phyloP scores from a whole-genome alignment of 2,888 invertebrate genomes.

The Mimas tiliae region DNA sequence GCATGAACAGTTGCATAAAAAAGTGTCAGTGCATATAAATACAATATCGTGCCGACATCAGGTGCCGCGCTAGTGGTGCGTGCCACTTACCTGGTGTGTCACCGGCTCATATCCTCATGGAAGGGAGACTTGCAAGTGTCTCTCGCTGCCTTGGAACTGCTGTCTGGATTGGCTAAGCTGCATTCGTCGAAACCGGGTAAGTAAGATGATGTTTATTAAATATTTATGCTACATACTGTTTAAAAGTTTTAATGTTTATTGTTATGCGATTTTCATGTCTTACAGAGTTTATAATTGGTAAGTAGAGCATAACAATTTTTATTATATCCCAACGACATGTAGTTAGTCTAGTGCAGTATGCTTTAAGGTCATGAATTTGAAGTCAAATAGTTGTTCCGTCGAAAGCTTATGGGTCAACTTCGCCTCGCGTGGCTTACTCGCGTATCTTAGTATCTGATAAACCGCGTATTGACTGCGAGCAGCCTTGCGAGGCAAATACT shows the following conservation, averaged over 20 bases:
- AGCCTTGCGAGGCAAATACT: no score
- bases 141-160: conserved; percentile 95
- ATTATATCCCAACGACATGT: no score
- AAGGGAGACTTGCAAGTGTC: conserved; percentile 97
- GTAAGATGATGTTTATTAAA: conserved; percentile 33
- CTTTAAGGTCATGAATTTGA: no score
- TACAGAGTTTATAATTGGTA: conserved; percentile 75
- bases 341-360: no score
- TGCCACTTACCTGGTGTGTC: conserved; percentile 97
- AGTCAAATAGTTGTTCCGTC: no score
- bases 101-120: conserved; percentile 97
- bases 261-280: conserved; percentile 55
- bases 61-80: conserved; percentile 92
- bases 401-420: no score
- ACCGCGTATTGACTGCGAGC: no score
- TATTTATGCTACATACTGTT: no score
- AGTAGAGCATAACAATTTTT: conserved; percentile 39
- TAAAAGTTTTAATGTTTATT: no score
- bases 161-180: conserved; percentile 95
- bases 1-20: not conserved
- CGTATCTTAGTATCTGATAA: no score
- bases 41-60: conserved; percentile 36
- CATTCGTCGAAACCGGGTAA: conserved; percentile 94
- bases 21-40: conserved; percentile 22
- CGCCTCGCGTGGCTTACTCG: no score